Base-by-base conservation (phyloP, 2,888 invertebrate species). In the Microctonus brassicae region DNA sequence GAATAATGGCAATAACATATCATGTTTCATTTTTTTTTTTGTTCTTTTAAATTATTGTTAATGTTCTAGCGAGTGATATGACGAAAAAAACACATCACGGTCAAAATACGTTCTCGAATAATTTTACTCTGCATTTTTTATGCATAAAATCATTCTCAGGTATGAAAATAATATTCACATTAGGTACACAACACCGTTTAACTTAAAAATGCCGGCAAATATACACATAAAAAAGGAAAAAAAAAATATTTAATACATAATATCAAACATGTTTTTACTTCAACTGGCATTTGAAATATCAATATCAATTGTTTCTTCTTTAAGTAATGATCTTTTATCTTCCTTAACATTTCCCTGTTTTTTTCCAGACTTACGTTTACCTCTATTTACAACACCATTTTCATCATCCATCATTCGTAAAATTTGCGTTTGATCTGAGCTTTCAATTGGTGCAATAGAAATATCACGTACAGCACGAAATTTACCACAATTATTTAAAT, bases 391-490 rank as follows among this genome's bases (percentile, higher is more conserved):
- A 6, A 97, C 96, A 0, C 97, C 97, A 81, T 97, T 95, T 5
- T 93, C 91, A 76, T 96, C 95, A 84, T 98, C 98, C 98, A 98
- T 98, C 96, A 98, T 97, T 61, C 95, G 92, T 17, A 97, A 89
- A 76, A 97, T 96, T 77, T 94, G 91, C 2, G 93, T 93, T 88
- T 97, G 97, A 90, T 98, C 97, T 7, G 96, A 96, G 53, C 97
- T 95, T 88, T 97, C 95, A 61, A 97, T 91, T 1, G 97, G 97
- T 55, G 97, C 97, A 62, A 98, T 96, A 0, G 96, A 97, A 76
- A 99, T 99, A 88, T 99, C 99, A 5, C 99, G 90, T 0, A 99
- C 99, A 9, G 99, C 99, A 82, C 99, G 91, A 91, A 99, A 99
- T 89, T 96, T 95, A 87, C 99, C 99, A 89, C 99, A 99, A 89